A percentile compares a stretch with the other conserved stretches of the same genome.
phyloP scores from a whole-genome alignment of 2,113 vertebrate species.

The Corydoras sp. region DNA sequence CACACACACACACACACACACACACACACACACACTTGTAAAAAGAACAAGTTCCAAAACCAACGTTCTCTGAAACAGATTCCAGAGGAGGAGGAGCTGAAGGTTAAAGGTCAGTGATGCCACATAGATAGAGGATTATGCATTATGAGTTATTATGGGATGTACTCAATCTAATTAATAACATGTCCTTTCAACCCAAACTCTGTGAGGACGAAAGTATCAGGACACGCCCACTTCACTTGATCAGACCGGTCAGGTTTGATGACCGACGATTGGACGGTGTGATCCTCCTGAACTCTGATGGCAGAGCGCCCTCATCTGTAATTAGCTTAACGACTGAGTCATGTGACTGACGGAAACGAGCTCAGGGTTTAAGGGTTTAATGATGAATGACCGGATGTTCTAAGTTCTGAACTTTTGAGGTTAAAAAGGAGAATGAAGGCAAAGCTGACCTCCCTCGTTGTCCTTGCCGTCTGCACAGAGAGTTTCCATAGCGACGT shows the following conservation, averaged over 20 bases:
- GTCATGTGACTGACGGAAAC: neutral
- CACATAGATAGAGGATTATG: too few species aligned
- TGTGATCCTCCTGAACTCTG: too few species aligned
- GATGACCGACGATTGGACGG: too few species aligned
- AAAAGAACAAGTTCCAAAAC: neutral
- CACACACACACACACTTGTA: constrained; percentile 23
- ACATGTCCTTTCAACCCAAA: too few species aligned
- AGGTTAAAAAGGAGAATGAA: neutral
- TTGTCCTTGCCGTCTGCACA: constrained; percentile 96
- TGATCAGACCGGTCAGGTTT: too few species aligned
- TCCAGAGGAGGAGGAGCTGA: neutral
- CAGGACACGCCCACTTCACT: too few species aligned
- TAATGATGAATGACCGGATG: neutral
- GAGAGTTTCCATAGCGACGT: constrained; percentile 96
- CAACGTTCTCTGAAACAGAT: neutral
- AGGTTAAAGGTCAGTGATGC: neutral
- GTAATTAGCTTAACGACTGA: too few species aligned
- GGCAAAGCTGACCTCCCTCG: constrained; percentile 81
- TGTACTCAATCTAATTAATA: too few species aligned
- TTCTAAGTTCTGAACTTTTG: neutral
- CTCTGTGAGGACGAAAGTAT: too few species aligned
- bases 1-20: constrained; percentile 16
- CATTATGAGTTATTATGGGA: too few species aligned
- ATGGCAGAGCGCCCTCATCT: too few species aligned
- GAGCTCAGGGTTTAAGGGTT: neutral